Conservation (phyloP, 2,113 vertebrate species). For the Chinchilla lanigera region DNA sequence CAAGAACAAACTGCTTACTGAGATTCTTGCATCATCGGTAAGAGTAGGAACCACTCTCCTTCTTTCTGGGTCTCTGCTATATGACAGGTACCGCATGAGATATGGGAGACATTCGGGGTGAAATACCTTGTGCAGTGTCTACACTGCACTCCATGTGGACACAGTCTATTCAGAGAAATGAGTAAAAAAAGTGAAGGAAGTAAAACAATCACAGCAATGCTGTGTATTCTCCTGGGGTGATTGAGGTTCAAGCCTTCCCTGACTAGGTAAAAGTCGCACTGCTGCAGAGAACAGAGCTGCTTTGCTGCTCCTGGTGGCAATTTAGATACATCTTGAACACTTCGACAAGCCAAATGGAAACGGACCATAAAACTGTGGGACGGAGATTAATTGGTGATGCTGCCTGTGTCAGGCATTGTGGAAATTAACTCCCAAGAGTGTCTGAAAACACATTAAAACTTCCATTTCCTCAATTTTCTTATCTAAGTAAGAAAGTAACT, state of each 20-base stretch:
- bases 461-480: not conserved
- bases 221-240: too few species aligned
- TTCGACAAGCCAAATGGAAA: not conserved
- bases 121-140: not conserved
- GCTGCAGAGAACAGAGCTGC: not conserved
- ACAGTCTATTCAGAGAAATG: not conserved
- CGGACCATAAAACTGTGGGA: not conserved
- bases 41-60: not conserved
- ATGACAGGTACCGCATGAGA: not conserved
- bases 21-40: not conserved
- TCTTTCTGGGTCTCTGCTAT: not conserved
- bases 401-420: not conserved
- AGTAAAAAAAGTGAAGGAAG: not conserved
- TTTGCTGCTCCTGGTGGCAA: not conserved
- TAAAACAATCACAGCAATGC: not conserved
- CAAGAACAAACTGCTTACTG: not conserved
- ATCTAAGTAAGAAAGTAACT: not conserved
- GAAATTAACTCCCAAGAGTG: conserved; percentile 5
- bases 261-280: not conserved
- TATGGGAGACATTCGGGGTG: not conserved
- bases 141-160: not conserved
- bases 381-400: not conserved
- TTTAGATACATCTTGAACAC: not conserved
- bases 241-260: not conserved
- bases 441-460: conserved; percentile 33